Base-by-base conservation (phyloP, 2,888 invertebrate genomes). In the Corbicula japonica region DNA sequence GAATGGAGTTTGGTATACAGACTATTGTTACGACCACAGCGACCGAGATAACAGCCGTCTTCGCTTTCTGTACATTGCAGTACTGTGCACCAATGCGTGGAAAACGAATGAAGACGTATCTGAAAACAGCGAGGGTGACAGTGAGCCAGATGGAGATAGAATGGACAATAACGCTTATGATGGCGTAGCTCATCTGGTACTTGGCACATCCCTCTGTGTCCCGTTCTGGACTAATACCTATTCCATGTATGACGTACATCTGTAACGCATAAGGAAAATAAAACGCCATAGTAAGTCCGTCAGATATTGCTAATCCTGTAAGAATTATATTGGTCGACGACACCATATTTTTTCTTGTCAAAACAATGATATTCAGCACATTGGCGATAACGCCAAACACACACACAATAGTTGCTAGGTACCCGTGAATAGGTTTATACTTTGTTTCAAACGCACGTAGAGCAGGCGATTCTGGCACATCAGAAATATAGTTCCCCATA, bases 121-220 rank as follows among this genome's bases (percentile, higher is more conserved):
- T 95, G 97, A 98, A 99, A 2, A 98, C 96, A 0, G 98, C 98
- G 76, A 99, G 94, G 0, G 97, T 97, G 0, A 99, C 97, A 0
- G 98, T 98, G 86, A 99, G 94, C 96, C 97, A 98, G 86, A 98
- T 98, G 2, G 98, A 97, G 84, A 98, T 97, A 2, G 98, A 98
- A 93, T 97, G 97, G 77, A 97, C 95, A 61, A 96, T 95, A 93
- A 98, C 98, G 46, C 97, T 96, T 93, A 98, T 97, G 89, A 97
- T 96, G 44, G 97, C 97, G 93, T 98, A 98, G 90, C 98, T 97
- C 84, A 94, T 90, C 54, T 93, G 91, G 81, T 93, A 94, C 28
- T 90, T 85, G 4, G 93, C 93, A 26, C 81, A 75, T 15, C 81
- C 84, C 68, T 91, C 90, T 28, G 91, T 91, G 86, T 93, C 88